A percentile compares a stretch with the other conserved stretches of the same genome.
These are phyloP conservation scores for Lymantria monacha DNA, from an alignment of 2,888 invertebrate species.

Conservation along the genomic window DNA sequence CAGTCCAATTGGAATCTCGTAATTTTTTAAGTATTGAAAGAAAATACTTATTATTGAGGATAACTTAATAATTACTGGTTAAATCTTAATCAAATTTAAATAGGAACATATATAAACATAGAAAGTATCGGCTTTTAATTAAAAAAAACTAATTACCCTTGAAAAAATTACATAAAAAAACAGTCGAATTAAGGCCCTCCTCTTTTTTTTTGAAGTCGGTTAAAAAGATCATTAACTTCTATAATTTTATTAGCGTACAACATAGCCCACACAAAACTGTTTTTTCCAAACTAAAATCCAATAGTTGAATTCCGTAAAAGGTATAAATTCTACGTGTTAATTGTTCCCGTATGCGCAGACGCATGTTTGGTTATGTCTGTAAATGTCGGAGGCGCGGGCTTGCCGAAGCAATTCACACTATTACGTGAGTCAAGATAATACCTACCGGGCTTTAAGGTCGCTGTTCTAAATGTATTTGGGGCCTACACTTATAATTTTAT, in stretches of 20 bases:
- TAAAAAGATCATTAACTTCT: background rate
- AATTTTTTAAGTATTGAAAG: too few relatives aligned
- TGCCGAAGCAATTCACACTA: slow-evolving; percentile 33
- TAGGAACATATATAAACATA: too few relatives aligned
- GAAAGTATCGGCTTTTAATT: too few relatives aligned
- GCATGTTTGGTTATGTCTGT: slow-evolving; percentile 8
- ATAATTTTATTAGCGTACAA: background rate
- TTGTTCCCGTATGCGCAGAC: slow-evolving; percentile 24
- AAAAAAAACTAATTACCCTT: too few relatives aligned
- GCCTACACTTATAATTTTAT: background rate
- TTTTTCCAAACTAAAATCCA: slow-evolving; percentile 2
- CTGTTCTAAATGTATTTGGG: background rate
- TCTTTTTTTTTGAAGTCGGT: too few relatives aligned
- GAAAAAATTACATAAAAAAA: too few relatives aligned
- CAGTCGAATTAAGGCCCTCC: too few relatives aligned
- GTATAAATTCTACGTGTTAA: slow-evolving; percentile 34
- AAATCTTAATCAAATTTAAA: too few relatives aligned
- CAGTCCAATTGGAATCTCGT: too few relatives aligned
- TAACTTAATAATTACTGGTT: too few relatives aligned
- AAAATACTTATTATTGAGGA: too few relatives aligned
- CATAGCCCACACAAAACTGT: background rate
- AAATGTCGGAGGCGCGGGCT: slow-evolving; percentile 33
- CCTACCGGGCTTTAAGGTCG: background rate
- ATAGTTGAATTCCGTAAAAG: slow-evolving; percentile 13
- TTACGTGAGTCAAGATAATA: slow-evolving; percentile 23